A percentile compares a stretch with the other conserved stretches of the same genome.
phyloP scores from a whole-genome alignment of 1,140 invertebrate genomes.

The Frieseomelitta varia region DNA sequence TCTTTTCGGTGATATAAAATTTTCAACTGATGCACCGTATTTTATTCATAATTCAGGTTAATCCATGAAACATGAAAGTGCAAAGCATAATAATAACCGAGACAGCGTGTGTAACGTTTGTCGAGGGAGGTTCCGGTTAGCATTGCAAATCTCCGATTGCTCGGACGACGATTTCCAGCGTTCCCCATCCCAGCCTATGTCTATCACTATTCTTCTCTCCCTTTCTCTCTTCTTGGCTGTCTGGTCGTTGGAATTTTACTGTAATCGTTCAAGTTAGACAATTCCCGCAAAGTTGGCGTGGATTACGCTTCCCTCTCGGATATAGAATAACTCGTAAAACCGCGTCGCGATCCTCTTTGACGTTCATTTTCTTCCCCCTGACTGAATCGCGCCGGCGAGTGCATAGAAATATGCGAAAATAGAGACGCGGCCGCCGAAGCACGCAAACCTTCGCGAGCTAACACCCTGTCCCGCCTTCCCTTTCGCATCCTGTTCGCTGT shows the following conservation, averaged over 20 bases:
- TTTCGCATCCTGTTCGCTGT: not conserved
- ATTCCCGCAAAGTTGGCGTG: conserved; percentile 19
- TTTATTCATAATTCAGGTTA: too few species aligned
- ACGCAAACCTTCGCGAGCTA: conserved; percentile 30
- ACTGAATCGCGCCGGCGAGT: not conserved
- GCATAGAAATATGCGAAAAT: conserved; percentile 63
- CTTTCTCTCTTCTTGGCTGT: not conserved
- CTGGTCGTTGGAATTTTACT: conserved; percentile 20
- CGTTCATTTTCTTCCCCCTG: not conserved
- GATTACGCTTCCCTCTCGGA: conserved; percentile 39
- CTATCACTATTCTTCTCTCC: too few species aligned
- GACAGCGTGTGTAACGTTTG: not conserved
- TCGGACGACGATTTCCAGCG: not conserved
- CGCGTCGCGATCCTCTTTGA: conserved; percentile 35
- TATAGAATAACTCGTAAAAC: conserved; percentile 54
- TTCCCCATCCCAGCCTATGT: too few species aligned
- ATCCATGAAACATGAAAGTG: too few species aligned
- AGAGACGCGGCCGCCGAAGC: conserved; percentile 41
- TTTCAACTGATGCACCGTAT: not conserved
- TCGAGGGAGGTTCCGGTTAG: conserved; percentile 14
- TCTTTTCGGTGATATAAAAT: not conserved
- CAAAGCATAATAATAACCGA: too few species aligned
- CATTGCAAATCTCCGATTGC: conserved; percentile 40
- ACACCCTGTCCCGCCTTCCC: not conserved
- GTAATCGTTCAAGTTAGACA: conserved; percentile 55